Evolutionary conservation across 2,797 vertebrate genomes (phyloP), one percentile per base, ranked within the genome.

Genomic region (Staurois parvus): DNA sequence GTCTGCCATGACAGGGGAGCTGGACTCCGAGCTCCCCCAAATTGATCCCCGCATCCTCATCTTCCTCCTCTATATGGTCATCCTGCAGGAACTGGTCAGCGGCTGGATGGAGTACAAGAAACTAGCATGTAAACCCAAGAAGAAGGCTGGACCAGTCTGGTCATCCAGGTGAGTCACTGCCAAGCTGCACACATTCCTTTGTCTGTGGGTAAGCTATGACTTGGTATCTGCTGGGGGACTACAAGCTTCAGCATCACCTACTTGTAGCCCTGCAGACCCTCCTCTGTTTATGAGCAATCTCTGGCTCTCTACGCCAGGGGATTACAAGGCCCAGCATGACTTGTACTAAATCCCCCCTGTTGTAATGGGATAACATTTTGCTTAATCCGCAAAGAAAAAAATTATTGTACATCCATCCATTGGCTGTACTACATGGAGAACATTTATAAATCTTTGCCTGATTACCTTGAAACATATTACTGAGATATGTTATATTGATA

Each of bases 21-120:
- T 67, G 0, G 90, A 90, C 26, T 86, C 89, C 0, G 89, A 90
- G 85, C 80, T 86, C 66, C 90, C 85, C 11, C 90, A 91, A 0
- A 97, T 97, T 96, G 97, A 97, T 89, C 96, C 96, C 64, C 92
- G 94, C 40, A 91, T 97, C 92, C 95, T 97, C 68, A 97, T 97
- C 89, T 96, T 97, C 88, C 94, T 97, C 0, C 93, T 97, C 4
- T 98, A 97, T 1, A 81, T 97, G 86, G 95, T 97, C 95, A 97
- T 98, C 85, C 95, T 96, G 19, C 97, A 97, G 70, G 96, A 97
- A 89, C 91, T 97, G 90, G 92, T 97, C 79, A 96, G 96, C 3
- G 97, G 96, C 86, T 97, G 95, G 94, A 95, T 97, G 92, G 95
- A 97, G 88, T 93, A 96, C 83, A 92, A 94, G 85, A 95, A 93